A percentile compares a stretch with the other conserved stretches of the same genome.
Evolutionary conservation across 2,113 vertebrate genomes (phyloP).

Genomic region (Cynoglossus semilaevis): DNA sequence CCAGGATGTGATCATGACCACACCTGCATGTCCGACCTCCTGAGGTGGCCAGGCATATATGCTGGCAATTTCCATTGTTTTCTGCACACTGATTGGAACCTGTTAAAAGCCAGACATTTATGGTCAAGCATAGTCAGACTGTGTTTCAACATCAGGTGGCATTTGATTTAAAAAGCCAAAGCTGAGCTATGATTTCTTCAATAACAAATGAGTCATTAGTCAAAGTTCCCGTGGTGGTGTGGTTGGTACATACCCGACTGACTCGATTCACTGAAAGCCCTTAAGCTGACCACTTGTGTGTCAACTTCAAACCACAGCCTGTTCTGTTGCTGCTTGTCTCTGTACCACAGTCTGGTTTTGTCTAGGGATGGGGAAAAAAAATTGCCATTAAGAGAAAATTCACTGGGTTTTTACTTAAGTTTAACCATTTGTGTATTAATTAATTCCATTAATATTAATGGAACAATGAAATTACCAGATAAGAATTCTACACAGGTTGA

Average conservation of each 20-base stretch:
- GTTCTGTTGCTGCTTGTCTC: constrained; percentile 64
- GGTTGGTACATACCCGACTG: constrained; percentile 77
- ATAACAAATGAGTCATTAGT: not conserved
- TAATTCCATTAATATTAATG: too few species aligned
- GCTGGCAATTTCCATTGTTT: constrained; percentile 83
- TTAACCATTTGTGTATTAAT: too few species aligned
- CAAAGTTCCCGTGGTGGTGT: not conserved
- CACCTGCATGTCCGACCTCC: constrained; percentile 81
- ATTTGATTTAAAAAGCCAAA: not conserved
- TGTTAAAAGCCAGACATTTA: constrained; percentile 39
- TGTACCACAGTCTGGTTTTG: constrained; percentile 82
- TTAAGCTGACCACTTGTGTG: constrained; percentile 78
- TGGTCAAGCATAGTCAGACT: not conserved
- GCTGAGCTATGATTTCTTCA: not conserved
- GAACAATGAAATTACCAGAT: too few species aligned
- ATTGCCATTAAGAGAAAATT: not conserved
- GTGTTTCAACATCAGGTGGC: not conserved
- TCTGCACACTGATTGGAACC: constrained; percentile 78
- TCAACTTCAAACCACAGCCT: constrained; percentile 83
- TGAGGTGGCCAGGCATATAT: constrained; percentile 84
- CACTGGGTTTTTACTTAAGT: too few species aligned
- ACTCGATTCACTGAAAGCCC: constrained; percentile 76
- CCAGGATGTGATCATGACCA: constrained; percentile 63
- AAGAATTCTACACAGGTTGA: too few species aligned
- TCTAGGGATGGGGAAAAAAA: constrained; percentile 56